phyloP scores from a whole-genome alignment of 2,113 vertebrate species.

The Indicator maculatus region DNA sequence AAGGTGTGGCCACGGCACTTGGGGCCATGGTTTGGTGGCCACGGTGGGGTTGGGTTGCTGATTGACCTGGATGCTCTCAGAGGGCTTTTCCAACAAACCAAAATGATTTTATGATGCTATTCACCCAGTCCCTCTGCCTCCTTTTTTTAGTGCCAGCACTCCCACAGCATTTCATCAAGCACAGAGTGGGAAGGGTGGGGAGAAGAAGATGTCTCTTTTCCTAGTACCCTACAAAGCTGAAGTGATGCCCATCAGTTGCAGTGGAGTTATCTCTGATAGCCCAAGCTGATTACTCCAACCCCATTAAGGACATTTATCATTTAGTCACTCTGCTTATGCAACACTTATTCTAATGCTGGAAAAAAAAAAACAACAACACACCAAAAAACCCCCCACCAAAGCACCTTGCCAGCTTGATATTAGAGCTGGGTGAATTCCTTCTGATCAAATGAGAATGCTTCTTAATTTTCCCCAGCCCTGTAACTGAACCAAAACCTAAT shows the following conservation, averaged over 20 bases:
- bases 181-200: background rate
- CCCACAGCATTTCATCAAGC: background rate
- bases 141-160: background rate
- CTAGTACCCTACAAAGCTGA: background rate
- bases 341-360: conserved; percentile 34
- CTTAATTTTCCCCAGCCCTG: conserved; percentile 49
- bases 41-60: too few species aligned
- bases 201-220: background rate
- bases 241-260: background rate
- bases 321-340: conserved; percentile 62
- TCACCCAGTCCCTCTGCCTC: background rate
- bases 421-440: conserved; percentile 51
- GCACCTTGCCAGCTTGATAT: conserved; percentile 21
- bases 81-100: too few species aligned
- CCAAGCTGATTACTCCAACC: conserved; percentile 32
- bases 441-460: conserved; percentile 23
- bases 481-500: conserved; percentile 60
- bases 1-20: too few species aligned
- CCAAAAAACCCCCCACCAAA: background rate
- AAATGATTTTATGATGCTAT: too few species aligned
- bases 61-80: too few species aligned
- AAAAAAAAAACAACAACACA: background rate
- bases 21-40: too few species aligned
- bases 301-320: conserved; percentile 60
- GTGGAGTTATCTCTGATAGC: conserved; percentile 1